Base-by-base conservation (phyloP, 1,140 invertebrate species). In the Oncopeltus fasciatus region DNA sequence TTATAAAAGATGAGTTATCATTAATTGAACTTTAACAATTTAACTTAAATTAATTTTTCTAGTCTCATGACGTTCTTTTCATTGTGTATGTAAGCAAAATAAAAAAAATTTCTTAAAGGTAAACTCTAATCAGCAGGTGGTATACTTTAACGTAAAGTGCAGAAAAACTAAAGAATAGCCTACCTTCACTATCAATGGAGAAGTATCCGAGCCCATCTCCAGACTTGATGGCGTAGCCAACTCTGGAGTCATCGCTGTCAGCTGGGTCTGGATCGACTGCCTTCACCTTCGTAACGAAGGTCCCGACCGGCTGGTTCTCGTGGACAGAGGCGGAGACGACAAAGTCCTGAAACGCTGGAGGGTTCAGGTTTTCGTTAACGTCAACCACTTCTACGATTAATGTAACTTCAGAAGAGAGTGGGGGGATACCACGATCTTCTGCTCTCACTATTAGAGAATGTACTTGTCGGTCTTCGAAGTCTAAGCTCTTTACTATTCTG, bases 201-300 rank as follows among this genome's bases (percentile, higher is more conserved):
- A 98, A 98, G 59, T 87, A 81, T 20, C 93, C 91, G 53, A 97
- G 77, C 21, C 95, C 95, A 69, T 89, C 84, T 9, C 95, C 95
- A 56, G 84, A 89, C 9, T 86, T 78, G 57, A 97, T 88, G 61
- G 84, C 88, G 77, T 97, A 98, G 12, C 81, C 81, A 43, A 97
- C 80, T 61, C 83, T 81, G 8, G 84, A 85, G 71, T 92, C 88
- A 4, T 84, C 79, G 28, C 86, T 84, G 21, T 24, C 18, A 2
- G 82, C 80, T 8, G 83, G 78, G 74, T 95, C 92, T 2, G 79
- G 77, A 70, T 96, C 91, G 3, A 77, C 79, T 0, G 90, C 93
- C 12, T 76, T 81, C 5, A 94, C 83, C 56, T 81, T 81, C 62
- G 88, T 83, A 38, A 93, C 88, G 2, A 81, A 77, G 28, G 83